Evolutionary conservation across 2,888 invertebrate species (phyloP), one percentile per base, ranked within the genome.

Genomic region (Dimorphilus gyrociliatus): DNA sequence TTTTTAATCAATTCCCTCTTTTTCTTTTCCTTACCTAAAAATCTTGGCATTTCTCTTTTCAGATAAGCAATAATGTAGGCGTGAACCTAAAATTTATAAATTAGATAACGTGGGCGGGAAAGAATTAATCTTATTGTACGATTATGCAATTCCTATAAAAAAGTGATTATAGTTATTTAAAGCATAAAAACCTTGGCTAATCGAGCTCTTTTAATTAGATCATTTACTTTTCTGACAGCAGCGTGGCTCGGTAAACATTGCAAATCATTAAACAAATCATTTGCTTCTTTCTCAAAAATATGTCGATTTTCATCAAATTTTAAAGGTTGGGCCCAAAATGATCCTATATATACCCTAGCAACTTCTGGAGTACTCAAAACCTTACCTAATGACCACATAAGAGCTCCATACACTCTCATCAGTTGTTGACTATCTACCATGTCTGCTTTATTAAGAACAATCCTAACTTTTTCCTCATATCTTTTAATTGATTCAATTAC

Each of bases 351-450:
- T 2, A 97, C 94, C 33, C 97, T 71, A 1, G 92, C 88, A 10
- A 97, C 94, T 69, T 97, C 97, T 2, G 97, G 97, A 3, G 94
- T 94, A 61, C 88, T 85, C 44, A 97, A 39, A 6, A 92, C 92
- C 66, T 94, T 97, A 12, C 94, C 94, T 28, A 97, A 67, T 0
- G 92, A 92, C 97, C 97, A 97, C 97, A 97, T 97, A 24, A 97
- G 72, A 2, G 97, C 97, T 31, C 97, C 97, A 55, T 97, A 97
- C 3, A 97, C 68, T 39, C 92, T 69, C 92, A 97, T 94, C 40
- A 97, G 65, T 63, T 94, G 92, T 58, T 94, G 94, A 61, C 92
- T 90, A 59, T 94, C 90, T 29, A 97, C 81, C 85, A 90, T 90
- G 57, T 97, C 97, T n/a, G 94, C 90, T 52, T 97, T 97, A 66